Percentiles rank a stretch among this genome's conserved stretches.
Conservation (phyloP, 2,113 vertebrate genomes). For the Rhynchomys soricoides region DNA sequence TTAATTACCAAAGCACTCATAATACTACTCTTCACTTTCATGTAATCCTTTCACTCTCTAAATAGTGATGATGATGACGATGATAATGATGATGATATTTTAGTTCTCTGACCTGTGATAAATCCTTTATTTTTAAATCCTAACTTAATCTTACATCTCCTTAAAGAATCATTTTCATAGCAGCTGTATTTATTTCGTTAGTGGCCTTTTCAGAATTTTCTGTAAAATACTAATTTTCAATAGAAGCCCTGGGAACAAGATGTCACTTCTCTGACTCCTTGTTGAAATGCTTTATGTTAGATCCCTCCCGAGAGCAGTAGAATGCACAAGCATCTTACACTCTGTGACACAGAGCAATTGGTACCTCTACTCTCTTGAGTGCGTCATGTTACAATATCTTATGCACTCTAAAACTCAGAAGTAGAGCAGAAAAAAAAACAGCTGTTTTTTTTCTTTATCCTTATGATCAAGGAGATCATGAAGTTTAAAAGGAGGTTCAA, state of each 20-base stretch:
- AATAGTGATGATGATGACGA: not conserved
- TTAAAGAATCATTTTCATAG: constrained; percentile 11
- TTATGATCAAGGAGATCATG: not conserved
- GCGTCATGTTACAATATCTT: not conserved
- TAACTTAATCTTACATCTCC: not conserved
- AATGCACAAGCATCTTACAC: not conserved
- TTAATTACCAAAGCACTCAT: not conserved
- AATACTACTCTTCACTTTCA: not conserved
- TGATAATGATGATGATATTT: not conserved
- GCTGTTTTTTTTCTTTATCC: not conserved
- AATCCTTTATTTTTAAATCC: not conserved
- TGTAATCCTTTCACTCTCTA: not conserved
- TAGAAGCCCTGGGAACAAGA: not conserved
- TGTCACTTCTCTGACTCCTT: not conserved
- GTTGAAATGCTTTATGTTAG: not conserved
- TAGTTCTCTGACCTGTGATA: not conserved
- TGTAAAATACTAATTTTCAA: not conserved
- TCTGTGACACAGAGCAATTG: no score
- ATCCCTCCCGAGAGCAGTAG: not conserved
- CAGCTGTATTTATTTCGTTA: not conserved
- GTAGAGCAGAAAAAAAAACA: not conserved
- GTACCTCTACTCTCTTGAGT: not conserved
- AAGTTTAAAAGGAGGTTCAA: no score
- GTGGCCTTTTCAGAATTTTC: not conserved
- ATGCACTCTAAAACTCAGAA: not conserved